These are phyloP conservation scores for Hypomesus transpacificus DNA, from an alignment of 2,113 vertebrate genomes.

Conservation along the genomic window DNA sequence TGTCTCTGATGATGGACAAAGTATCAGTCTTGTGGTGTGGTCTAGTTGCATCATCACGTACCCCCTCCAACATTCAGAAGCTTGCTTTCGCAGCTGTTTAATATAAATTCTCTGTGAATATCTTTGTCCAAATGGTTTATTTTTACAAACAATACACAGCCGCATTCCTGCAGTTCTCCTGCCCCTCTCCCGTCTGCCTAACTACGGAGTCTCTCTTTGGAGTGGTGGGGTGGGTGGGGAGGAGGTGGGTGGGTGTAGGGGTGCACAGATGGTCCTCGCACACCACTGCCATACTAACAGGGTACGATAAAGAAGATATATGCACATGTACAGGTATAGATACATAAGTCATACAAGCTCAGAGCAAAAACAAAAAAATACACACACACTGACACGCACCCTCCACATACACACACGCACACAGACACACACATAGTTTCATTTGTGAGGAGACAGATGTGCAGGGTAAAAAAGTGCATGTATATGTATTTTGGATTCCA, in stretches of 20 bases:
- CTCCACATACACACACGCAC: conserved; percentile 5
- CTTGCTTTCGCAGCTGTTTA: conserved; percentile 97
- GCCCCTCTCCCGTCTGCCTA: conserved; percentile 70
- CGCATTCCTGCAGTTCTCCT: conserved; percentile 78
- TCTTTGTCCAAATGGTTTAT: conserved; percentile 94
- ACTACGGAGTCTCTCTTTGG: conserved; percentile 65
- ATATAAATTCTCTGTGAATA: conserved; percentile 94
- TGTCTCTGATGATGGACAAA: conserved; percentile 40
- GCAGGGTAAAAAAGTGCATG: conserved; percentile 32
- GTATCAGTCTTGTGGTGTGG: conserved; percentile 71
- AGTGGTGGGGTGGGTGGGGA: conserved; percentile 4
- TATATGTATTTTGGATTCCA: conserved; percentile 55
- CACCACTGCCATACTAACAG: conserved; percentile 78
- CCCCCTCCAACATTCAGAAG: conserved; percentile 71
- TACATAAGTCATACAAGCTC: conserved; percentile 65
- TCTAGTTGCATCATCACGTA: conserved; percentile 69
- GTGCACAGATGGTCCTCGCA: conserved; percentile 85
- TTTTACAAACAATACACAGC: conserved; percentile 98
- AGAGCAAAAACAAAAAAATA: conserved; percentile 36
- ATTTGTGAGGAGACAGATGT: conserved; percentile 57
- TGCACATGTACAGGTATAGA: conserved; percentile 65
- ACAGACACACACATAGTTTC: conserved; percentile 24
- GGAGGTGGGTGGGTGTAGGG: conserved; percentile 52
- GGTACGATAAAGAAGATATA: conserved; percentile 70
- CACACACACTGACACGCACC: conserved; percentile 48